These are phyloP conservation scores for Dasysyrphus albostriatus DNA, from an alignment of 2,888 invertebrate species.

Conservation along the genomic window DNA sequence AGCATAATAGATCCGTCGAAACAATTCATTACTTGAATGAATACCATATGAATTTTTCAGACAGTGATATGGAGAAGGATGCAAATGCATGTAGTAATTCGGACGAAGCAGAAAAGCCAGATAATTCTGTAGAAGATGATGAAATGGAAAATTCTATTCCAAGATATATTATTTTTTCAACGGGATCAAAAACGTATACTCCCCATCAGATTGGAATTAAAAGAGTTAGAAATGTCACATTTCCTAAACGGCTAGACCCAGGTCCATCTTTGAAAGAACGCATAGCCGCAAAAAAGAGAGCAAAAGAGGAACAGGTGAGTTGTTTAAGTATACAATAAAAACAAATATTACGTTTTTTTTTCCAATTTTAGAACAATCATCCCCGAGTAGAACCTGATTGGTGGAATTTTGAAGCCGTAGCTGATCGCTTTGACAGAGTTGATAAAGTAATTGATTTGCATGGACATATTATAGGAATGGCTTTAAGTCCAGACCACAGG, in stretches of 20 bases:
- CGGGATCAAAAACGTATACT: conserved; percentile 92
- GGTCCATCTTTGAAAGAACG: conserved; percentile 89
- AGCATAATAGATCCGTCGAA: conserved; percentile 75
- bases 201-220: conserved; percentile 94
- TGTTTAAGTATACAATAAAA: not conserved
- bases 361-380: conserved; percentile 78
- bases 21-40: conserved; percentile 87
- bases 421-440: conserved; percentile 89
- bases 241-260: conserved; percentile 88
- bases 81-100: conserved; percentile 64
- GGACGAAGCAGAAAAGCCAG: conserved; percentile 78
- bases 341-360: conserved; percentile 1
- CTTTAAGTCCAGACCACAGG: conserved; percentile 92
- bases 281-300: conserved; percentile 86
- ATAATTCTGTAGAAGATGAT: conserved; percentile 84
- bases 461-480: conserved; percentile 95
- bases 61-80: conserved; percentile 75
- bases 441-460: conserved; percentile 93
- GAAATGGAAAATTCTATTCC: conserved; percentile 87
- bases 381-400: conserved; percentile 87
- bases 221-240: conserved; percentile 88
- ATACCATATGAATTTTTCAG: conserved; percentile 84
- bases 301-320: conserved; percentile 83
- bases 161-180: conserved; percentile 90
- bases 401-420: conserved; percentile 88